Base-by-base conservation (phyloP, 2,113 vertebrate genomes). In the Anser cygnoides region DNA sequence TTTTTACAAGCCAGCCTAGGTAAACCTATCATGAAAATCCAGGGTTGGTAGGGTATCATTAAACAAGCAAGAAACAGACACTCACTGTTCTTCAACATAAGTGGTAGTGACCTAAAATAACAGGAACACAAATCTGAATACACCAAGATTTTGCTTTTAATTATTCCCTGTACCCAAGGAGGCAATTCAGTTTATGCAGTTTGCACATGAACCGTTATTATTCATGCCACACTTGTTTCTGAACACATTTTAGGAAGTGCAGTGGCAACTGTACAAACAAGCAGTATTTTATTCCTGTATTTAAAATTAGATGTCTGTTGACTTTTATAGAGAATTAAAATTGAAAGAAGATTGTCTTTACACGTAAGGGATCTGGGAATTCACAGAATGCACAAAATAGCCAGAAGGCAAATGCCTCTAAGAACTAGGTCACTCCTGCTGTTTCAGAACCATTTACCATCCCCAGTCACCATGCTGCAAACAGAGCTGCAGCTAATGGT, bases 361-460 rank as follows among this genome's bases (percentile, higher is more conserved):
- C n/a, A 62, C 52, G 39, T 41, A 78, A 76, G 59, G 44, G 63
- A 75, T 89, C 74, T 72, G 70, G 79, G 63, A 94, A 95, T 71
- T 78, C 75, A 91, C 81, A 92, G 80, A 80, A 85, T 49, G 84
- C 50, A 0, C 50, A 13, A 59, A 91, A 93, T 46, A 93, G 96
- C 96, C 94, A 93, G 92, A 95, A 97, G 96, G 90, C 96, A 97
- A 97, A 96, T 90, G 95, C 94, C 96, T 77, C 26, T 77, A 92
- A 96, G 94, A 97, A 97, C 79, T 96, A 97, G 97, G 97, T 97
- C 96, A 97, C 85, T 86, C 96, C 95, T 96, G 89, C 92, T 65
- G 87, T 95, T 92, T 92, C 83, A 82, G 95, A 95, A 96, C 95
- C 75, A 94, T 93, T 91, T 91, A 81, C 91, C 91, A 75, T 49